phyloP scores from a whole-genome alignment of 2,113 vertebrate genomes.

The Mesitornis unicolor region DNA sequence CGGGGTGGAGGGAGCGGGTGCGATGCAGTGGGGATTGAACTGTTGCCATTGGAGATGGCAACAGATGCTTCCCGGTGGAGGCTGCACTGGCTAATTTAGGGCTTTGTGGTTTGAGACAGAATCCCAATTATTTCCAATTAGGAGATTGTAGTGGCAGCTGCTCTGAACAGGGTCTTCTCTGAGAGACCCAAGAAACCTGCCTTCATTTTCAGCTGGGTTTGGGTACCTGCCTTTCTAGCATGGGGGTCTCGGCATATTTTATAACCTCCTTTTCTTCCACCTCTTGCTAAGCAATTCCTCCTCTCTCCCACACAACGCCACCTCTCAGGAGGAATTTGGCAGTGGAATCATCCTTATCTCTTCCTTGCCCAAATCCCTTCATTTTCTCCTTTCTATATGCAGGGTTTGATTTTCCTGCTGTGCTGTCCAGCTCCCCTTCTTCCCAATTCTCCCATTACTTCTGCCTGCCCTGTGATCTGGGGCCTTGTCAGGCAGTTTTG shows the following conservation, averaged over 20 bases:
- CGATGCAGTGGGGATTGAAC: not conserved
- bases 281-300: not conserved
- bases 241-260: not conserved
- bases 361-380: not conserved
- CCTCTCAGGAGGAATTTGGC: not conserved
- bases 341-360: not conserved
- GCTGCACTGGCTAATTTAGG: slow-evolving; percentile 51
- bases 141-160: slow-evolving; percentile 56
- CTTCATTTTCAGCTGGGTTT: not conserved
- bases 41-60: slow-evolving; percentile 60
- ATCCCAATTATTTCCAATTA: slow-evolving; percentile 74
- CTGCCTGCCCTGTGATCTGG: slow-evolving; percentile 2
- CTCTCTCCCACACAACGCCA: not conserved
- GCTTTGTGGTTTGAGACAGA: slow-evolving; percentile 71
- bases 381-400: not conserved
- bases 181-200: not conserved
- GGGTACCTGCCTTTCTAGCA: not conserved
- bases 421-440: not conserved
- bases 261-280: not conserved
- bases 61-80: slow-evolving; percentile 64
- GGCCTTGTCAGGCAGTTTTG: slow-evolving; percentile 13
- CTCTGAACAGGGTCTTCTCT: slow-evolving; percentile 15
- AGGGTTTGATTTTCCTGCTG: slow-evolving; percentile 3
- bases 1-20: not conserved
- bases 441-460: not conserved